A percentile compares a stretch with the other conserved stretches of the same genome.
Evolutionary conservation across 1,140 invertebrate species (phyloP).

Genomic region (Himalopsyche phryganea): DNA sequence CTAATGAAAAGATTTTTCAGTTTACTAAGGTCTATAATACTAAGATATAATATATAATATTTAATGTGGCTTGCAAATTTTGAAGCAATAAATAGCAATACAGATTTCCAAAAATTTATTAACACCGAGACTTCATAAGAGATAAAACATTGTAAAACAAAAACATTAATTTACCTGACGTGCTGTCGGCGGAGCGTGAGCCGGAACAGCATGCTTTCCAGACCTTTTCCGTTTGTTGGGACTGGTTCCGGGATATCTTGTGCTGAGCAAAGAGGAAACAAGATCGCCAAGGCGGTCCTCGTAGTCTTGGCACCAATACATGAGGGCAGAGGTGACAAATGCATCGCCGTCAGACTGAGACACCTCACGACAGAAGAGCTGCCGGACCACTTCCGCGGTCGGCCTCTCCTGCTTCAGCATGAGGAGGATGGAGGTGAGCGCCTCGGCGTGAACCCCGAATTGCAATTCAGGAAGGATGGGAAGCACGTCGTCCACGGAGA

Average conservation of each 20-base stretch:
- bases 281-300: constrained; percentile 86
- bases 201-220: constrained; percentile 60
- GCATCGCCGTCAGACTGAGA: constrained; percentile 68
- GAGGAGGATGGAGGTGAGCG: constrained; percentile 84
- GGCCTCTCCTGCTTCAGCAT: constrained; percentile 91
- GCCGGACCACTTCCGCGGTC: constrained; percentile 77
- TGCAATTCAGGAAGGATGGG: constrained; percentile 87
- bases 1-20: no score
- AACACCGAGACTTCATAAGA: no score
- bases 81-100: no score
- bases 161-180: constrained; percentile 56
- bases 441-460: constrained; percentile 85
- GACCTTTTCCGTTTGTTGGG: constrained; percentile 87
- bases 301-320: constrained; percentile 89
- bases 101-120: no score
- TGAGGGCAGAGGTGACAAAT: constrained; percentile 84
- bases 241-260: constrained; percentile 77
- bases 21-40: no score
- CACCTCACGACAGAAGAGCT: constrained; percentile 77
- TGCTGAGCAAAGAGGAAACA: constrained; percentile 71
- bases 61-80: no score
- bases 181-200: constrained; percentile 55
- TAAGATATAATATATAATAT: no score
- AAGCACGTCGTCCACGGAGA: constrained; percentile 83
- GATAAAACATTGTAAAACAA: no score